Conservation (phyloP, 2,888 invertebrate genomes). For the Geotrupes spiniger region DNA sequence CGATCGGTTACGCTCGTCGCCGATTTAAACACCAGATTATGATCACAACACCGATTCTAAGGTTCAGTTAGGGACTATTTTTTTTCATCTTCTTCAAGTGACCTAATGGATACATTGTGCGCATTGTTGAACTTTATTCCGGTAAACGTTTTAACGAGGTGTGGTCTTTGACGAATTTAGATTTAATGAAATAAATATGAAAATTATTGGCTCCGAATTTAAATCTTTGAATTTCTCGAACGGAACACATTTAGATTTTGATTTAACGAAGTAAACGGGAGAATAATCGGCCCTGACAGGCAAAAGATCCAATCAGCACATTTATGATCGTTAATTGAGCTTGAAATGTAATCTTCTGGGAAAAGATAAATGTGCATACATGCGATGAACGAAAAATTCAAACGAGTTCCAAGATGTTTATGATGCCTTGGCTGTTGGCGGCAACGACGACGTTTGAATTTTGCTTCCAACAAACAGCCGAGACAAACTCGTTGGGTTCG, state of each 20-base stretch:
- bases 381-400: conserved; percentile 45
- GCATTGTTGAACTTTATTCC: conserved; percentile 6
- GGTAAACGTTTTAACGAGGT: background rate
- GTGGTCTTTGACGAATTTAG: too few relatives aligned
- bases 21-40: conserved; percentile 5
- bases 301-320: too few relatives aligned
- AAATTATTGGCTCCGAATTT: too few relatives aligned
- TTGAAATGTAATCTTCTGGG: too few relatives aligned
- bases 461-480: conserved; percentile 91
- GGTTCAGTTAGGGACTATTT: too few relatives aligned
- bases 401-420: conserved; percentile 80
- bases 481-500: conserved; percentile 89
- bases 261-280: too few relatives aligned
- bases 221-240: too few relatives aligned
- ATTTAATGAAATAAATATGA: too few relatives aligned
- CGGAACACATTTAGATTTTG: too few relatives aligned
- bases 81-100: conserved; percentile 8
- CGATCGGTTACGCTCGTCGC: too few relatives aligned
- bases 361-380: conserved; percentile 2
- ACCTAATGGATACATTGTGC: conserved; percentile 2
- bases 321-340: too few relatives aligned
- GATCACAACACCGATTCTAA: conserved; percentile 13
- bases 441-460: conserved; percentile 83
- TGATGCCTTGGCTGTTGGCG: conserved; percentile 91
- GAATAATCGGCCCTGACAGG: too few relatives aligned